These are phyloP conservation scores for Mirza zaza DNA, from an alignment of 2,113 vertebrate species.

Conservation along the genomic window DNA sequence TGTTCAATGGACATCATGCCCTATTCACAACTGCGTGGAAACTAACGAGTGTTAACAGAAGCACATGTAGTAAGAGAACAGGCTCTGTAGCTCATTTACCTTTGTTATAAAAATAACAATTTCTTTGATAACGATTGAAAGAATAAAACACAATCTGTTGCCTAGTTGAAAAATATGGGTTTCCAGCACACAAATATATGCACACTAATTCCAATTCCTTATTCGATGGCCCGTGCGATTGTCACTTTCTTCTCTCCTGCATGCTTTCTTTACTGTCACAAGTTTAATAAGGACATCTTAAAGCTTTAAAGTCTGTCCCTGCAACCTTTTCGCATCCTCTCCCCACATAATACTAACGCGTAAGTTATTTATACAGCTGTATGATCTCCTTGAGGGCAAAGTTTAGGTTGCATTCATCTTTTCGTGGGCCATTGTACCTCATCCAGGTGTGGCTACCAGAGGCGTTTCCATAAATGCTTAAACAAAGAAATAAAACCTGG, in stretches of 20 bases:
- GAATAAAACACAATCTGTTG: background rate
- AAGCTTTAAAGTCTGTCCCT: background rate
- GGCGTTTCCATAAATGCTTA: background rate
- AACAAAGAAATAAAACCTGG: background rate
- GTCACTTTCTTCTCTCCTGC: background rate
- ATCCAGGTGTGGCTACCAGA: background rate
- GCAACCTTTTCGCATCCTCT: background rate
- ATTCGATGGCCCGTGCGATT: background rate
- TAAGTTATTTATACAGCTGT: background rate
- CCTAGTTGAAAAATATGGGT: background rate
- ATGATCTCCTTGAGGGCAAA: background rate
- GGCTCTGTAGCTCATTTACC: background rate
- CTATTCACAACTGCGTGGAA: background rate
- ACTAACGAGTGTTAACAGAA: background rate
- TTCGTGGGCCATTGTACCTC: background rate
- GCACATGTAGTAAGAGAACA: background rate
- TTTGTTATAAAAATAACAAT: conserved; percentile 26
- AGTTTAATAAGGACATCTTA: background rate
- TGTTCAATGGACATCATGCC: background rate
- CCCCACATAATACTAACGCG: background rate
- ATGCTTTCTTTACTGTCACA: background rate
- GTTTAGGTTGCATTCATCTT: background rate
- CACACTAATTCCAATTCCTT: background rate
- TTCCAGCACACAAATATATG: background rate
- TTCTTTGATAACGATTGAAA: background rate